phyloP scores from a whole-genome alignment of 1,140 invertebrate species.

The Hylaeus volcanicus region DNA sequence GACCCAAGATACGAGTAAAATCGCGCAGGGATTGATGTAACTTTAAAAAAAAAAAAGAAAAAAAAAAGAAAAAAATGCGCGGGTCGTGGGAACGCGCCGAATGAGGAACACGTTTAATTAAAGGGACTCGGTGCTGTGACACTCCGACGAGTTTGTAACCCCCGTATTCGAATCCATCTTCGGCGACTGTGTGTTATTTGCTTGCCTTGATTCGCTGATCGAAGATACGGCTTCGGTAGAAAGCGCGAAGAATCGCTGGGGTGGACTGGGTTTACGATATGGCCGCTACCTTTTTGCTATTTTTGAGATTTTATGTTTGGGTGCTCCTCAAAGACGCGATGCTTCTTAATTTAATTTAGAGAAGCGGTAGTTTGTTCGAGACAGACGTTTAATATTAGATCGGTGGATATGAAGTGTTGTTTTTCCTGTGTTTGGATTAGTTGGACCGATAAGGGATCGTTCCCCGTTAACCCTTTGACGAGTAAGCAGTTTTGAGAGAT shows the following conservation, averaged over 20 bases:
- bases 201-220: neutral
- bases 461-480: no score
- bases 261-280: no score
- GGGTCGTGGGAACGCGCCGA: conserved; percentile 11
- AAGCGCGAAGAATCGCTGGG: neutral
- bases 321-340: no score
- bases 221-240: neutral
- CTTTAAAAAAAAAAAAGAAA: neutral
- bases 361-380: no score
- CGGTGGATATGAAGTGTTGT: no score
- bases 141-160: neutral
- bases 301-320: no score
- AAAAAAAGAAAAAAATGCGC: neutral
- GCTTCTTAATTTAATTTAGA: no score
- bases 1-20: neutral
- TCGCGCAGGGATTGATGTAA: neutral
- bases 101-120: neutral
- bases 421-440: no score
- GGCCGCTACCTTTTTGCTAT: no score
- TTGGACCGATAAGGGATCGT: no score
- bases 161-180: neutral
- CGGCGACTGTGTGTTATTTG: neutral
- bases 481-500: no score
- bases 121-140: neutral
- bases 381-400: no score